Base-by-base conservation (phyloP, 1,140 invertebrate genomes). In the Pseudomyrmex flavicornis region DNA sequence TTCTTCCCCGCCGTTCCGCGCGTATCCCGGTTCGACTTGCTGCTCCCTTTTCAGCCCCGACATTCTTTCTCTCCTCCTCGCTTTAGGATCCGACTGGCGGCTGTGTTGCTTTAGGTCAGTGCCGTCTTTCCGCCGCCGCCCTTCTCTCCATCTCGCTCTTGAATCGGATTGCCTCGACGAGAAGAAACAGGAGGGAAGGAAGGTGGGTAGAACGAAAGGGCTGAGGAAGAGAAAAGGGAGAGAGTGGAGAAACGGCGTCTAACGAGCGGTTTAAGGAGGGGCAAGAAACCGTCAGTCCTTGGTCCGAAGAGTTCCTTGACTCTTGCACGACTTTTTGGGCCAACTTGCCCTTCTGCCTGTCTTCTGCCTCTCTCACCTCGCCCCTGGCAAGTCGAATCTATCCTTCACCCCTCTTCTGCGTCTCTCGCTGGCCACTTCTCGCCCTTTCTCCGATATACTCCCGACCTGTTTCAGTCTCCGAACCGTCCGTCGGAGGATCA, bases 71-170 rank as follows among this genome's bases (percentile, higher is more conserved):
- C 79, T 85, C 63, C 83, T 83, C 68, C 56, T 79, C 84, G 59
- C 82, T 83, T 85, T 85, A 46, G 83, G 85, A 86, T 86, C 85
- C 85, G 58, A 73, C 76, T 62, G 66, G 58, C 83, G 50, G 62
- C 83, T 83, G 90, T 90, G 91, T 93, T 92, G 89, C 91, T 93
- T 92, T 93, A 93, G 92, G 93, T 93, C 93, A 93, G 91, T 93
- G 92, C 92, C 93, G 89, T 85, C 90, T 90, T 52, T 7, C 62
- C 35, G 48, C 52, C 59, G 26, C 83, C 83, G 74, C 80, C 84
- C 79, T 90, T 89, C 74, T 82, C 85, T 87, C 66, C 83, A 82
- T 62, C 83, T 86, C 82, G 82, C 86, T 80, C 86, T 86, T 88
- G 69, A 70, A 74, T 80, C 74, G 61, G 77, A 54, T 48, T 58